Conservation (phyloP, 2,797 vertebrate genomes). For the Myotis myotis region DNA sequence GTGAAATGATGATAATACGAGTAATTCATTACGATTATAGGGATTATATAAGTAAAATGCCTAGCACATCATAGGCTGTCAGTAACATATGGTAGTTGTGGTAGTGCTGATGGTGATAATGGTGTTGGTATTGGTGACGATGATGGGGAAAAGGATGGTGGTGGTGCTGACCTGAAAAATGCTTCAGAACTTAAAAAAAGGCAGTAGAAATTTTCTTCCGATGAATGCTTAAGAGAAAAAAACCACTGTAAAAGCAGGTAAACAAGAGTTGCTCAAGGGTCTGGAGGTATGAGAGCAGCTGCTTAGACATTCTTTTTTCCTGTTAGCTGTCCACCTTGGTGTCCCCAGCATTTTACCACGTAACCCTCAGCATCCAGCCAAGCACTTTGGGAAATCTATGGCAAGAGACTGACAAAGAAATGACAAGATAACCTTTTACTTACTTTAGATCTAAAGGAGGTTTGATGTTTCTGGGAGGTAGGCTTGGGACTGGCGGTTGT, state of each 20-base stretch:
- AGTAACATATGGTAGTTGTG: not conserved
- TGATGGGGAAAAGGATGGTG: too few relatives aligned
- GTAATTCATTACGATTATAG: not conserved
- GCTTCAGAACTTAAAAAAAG: not conserved
- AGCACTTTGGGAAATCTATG: not conserved
- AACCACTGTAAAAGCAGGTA: not conserved
- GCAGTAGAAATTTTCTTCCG: not conserved
- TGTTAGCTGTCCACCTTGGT: not conserved
- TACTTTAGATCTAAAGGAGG: constrained; percentile 77
- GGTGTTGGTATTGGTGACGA: too few relatives aligned
- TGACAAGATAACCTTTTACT: constrained; percentile 50
- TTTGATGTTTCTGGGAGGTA: constrained; percentile 85
- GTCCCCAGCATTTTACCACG: not conserved
- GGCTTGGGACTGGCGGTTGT: constrained; percentile 68
- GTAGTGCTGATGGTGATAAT: not conserved
- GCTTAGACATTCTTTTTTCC: not conserved
- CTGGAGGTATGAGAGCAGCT: not conserved
- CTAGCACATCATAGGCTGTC: not conserved
- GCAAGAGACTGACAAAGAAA: not conserved
- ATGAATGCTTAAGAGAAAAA: not conserved
- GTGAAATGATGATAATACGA: not conserved
- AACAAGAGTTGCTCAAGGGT: not conserved
- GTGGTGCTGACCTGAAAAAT: not conserved
- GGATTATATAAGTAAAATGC: not conserved
- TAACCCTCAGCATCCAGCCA: not conserved